A percentile compares a stretch with the other conserved stretches of the same genome.
These are phyloP conservation scores for Oostethus manadensis DNA, from an alignment of 2,113 vertebrate genomes.

Conservation along the genomic window DNA sequence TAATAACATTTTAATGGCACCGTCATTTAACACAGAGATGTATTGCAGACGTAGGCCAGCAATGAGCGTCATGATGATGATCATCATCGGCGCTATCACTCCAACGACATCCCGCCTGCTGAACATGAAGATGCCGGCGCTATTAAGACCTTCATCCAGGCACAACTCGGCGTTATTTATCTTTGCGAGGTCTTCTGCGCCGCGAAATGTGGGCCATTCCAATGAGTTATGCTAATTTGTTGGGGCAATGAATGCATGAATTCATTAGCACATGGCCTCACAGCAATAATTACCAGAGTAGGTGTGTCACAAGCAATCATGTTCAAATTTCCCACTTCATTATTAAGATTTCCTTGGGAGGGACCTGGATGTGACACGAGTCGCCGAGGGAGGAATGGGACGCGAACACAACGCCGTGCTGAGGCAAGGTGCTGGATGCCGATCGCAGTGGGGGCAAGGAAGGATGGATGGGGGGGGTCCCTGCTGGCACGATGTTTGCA, in stretches of 20 bases:
- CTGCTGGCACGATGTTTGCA: conserved; percentile 59
- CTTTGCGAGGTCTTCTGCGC: conserved; percentile 66
- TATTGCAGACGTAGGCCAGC: conserved; percentile 64
- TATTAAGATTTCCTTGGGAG: conserved; percentile 98
- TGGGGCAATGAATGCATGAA: conserved; percentile 99
- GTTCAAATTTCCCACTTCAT: conserved; percentile 99
- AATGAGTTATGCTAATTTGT: conserved; percentile 99
- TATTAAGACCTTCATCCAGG: conserved; percentile 68
- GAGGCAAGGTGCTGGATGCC: conserved; percentile 63
- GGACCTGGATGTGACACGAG: conserved; percentile 90
- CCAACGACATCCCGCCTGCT: conserved; percentile 60
- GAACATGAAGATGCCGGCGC: conserved; percentile 74
- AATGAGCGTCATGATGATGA: conserved; percentile 64
- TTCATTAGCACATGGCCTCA: conserved; percentile 99
- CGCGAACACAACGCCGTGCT: conserved; percentile 32
- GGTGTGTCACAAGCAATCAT: conserved; percentile 99
- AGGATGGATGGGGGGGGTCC: conserved; percentile 32
- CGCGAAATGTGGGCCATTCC: conserved; percentile 95
- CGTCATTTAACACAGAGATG: conserved; percentile 66
- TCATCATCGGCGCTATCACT: conserved; percentile 68
- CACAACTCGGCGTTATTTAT: conserved; percentile 25
- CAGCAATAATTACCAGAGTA: conserved; percentile 99
- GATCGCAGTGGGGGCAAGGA: conserved; percentile 40
- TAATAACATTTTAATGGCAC: conserved; percentile 73
- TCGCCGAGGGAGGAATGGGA: conserved; percentile 74